Base-by-base conservation (phyloP, 1,140 invertebrate species). In the Lerema accius region DNA sequence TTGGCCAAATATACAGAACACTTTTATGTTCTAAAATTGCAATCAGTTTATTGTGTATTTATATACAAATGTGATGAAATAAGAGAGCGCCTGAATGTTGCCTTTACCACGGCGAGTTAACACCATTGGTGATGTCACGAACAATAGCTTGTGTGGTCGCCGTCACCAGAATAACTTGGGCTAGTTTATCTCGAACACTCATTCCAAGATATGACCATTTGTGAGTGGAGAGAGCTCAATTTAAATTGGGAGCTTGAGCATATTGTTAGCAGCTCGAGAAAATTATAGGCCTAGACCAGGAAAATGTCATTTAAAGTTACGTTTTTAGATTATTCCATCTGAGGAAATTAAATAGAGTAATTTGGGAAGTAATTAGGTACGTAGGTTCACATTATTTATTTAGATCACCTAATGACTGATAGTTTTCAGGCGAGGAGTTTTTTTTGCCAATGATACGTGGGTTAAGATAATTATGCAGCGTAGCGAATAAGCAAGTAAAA, bases 221-320 rank as follows among this genome's bases (percentile, higher is more conserved):
- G 19, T 28, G 48, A 53, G 53, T 46, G 9, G 19, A 17, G 11
- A 35, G n/a, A 63, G 73, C 13, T 68, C 77, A 65, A 14, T 11
- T 9, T 40, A 35, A 17, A 65, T 10, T 76, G 69, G 75, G 15
- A 13, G 3, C 4, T 11, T 9, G 37, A 7, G 45, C 17, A 35
- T 63, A 61, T 26, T 26, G 60, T 63, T 71, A 67, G 69, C 55
- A 63, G 65, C 53, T 67, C 67, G 65, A 71, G 60, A 68, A 80
- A 83, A 81, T 81, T 78, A 78, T 80, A 79, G 72, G 63, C 49
- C 69, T 71, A 32, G 10, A 63, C 61, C 73, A 79, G 71, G 78
- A 79, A 80, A 81, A 76, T 69, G 71, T 71, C 70, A 72, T 75
- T 76, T 74, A 48, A 46, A 67, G 49, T 68, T 69, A 71, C 58